phyloP scores from a whole-genome alignment of 2,113 vertebrate genomes.

The Carassius gibelio region DNA sequence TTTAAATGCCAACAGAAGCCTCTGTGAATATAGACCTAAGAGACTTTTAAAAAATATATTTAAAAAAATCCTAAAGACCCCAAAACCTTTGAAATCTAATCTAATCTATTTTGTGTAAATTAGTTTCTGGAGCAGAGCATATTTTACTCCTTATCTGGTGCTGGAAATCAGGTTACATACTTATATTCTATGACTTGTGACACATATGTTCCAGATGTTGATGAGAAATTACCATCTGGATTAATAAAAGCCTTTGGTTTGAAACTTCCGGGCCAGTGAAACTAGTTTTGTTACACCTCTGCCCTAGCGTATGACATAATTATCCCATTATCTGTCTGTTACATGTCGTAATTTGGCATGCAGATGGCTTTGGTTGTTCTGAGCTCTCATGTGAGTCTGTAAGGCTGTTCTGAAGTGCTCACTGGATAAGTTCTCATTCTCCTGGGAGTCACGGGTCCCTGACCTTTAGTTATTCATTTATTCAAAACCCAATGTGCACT shows the following conservation, averaged over 20 bases:
- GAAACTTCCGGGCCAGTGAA: not conserved
- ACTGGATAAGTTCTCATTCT: not conserved
- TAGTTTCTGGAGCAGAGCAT: not conserved
- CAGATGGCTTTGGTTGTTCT: conserved; percentile 20
- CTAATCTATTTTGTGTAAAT: not conserved
- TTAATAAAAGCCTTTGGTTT: not conserved
- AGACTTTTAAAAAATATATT: not conserved
- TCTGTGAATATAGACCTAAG: not conserved
- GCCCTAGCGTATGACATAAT: not conserved
- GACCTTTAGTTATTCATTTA: conserved; percentile 32
- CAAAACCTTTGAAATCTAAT: not conserved
- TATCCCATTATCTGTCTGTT: conserved; percentile 19
- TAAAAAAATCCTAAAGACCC: not conserved
- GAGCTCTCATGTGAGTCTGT: not conserved
- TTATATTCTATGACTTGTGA: not conserved
- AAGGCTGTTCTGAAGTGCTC: conserved; percentile 16
- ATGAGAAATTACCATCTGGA: not conserved
- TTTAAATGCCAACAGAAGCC: too few relatives aligned
- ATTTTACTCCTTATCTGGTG: not conserved
- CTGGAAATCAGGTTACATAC: not conserved
- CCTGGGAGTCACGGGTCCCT: conserved; percentile 29
- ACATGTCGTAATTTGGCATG: conserved; percentile 2
- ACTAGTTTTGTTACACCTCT: not conserved
- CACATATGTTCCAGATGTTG: not conserved
- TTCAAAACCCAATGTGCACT: conserved; percentile 15